Evolutionary conservation across 2,797 vertebrate genomes (phyloP).

Genomic region (Telmatherina bonti): DNA sequence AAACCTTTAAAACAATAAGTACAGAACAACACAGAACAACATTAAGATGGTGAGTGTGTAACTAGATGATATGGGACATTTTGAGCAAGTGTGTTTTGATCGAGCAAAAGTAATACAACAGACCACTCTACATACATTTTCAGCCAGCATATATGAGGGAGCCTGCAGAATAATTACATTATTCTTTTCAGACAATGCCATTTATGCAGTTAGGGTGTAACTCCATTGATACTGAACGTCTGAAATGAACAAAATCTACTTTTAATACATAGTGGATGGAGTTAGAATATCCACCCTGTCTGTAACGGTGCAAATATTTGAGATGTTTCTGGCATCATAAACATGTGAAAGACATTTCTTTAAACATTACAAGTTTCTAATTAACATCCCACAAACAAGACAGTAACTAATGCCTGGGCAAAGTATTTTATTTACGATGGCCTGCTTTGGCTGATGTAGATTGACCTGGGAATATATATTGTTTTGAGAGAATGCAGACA

Average conservation of each 20-base stretch:
- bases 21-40: too few species aligned
- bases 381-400: background rate
- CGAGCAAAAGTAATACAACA: background rate
- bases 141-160: background rate
- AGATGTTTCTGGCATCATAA: background rate
- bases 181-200: background rate
- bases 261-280: background rate
- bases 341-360: background rate
- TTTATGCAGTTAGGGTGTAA: background rate
- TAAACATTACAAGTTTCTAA: background rate
- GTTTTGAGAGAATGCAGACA: background rate
- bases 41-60: too few species aligned
- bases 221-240: background rate
- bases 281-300: background rate
- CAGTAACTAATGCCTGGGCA: background rate
- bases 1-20: too few species aligned
- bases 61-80: too few species aligned
- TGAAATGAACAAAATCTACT: background rate
- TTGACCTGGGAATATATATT: background rate
- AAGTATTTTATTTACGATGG: background rate
- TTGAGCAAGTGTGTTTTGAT: background rate
- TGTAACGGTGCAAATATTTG: background rate
- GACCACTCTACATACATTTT: background rate
- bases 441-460: background rate
- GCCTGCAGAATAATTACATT: background rate